Evolutionary conservation across 1,140 invertebrate genomes (phyloP), one percentile per base, ranked within the genome.

Genomic region (Monomorium pharaonis): DNA sequence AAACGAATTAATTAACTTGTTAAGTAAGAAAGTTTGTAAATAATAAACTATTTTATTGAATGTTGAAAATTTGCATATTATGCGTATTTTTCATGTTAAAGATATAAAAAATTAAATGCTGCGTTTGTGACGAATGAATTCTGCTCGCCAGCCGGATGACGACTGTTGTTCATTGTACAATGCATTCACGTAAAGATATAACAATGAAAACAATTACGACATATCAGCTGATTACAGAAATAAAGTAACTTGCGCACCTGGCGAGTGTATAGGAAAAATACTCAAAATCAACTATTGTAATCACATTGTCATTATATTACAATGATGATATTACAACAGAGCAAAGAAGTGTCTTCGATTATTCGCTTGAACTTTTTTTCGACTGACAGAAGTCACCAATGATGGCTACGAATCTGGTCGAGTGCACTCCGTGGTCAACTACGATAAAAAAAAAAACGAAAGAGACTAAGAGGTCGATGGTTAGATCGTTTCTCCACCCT

Each of bases 401-500:
- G n/a, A 49, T 80, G 87, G 88, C 85, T 85, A 63, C 58, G 30
- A 56, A 49, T 85, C 37, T 60, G 30, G 21, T 37, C 27, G 67
- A 54, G 58, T 60, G 54, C 51, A 56, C 42, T 88, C 44, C 47
- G 51, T 37, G 51, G 74, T 44, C 78, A 72, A 24, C 21, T 70
- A 58, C 27, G 51, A 6, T 27, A 77, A 84, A 62, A 84, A 62
- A 84, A 54, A 42, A 60, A 42, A 63, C 60, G 70, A 88, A n/a
- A 47, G 60, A 74, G 72, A 76, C 33, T 69, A 69, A 75, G 47
- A 83, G 56, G 58, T 81, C 62, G 83, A 63, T 16, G 81, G 58
- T 85, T 87, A 85, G 85, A 91, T 89, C 63, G 84, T 81, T 88
- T 85, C 81, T 85, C 87, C 84, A 80, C 56, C 75, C 78, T 87